Evolutionary conservation across 2,113 vertebrate genomes (phyloP), one percentile per base, ranked within the genome.

Genomic region (Periophthalmodon schlosseri): DNA sequence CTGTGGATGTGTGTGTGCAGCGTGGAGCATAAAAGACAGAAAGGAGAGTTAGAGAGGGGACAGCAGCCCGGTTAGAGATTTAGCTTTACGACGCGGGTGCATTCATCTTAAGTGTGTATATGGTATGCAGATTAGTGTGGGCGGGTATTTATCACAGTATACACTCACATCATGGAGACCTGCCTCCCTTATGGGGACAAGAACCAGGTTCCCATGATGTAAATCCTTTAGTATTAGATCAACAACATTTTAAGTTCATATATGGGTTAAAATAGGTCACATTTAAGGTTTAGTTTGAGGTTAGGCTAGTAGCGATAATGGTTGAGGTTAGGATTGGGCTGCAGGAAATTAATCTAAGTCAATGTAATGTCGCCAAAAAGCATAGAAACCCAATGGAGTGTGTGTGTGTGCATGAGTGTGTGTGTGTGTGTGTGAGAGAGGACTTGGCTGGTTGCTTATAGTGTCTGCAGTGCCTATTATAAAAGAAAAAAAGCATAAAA

Each of bases 391-490:
- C 36, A 39, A 8, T 7, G 36, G 36, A 39, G 36, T 39, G 18
- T 20, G 18, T 54, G 50, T 65, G 69, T 39, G 71, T 69, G 54
- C 82, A 67, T 70, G 49, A 16, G 49, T 14, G 16, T 50, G 49
- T 18, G 5, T 52, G 16, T 52, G 50, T 65, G 69, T 47, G 71
- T 69, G 54, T 80, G 68, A 68, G 23, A 74, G 28, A 75, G 80
- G 86, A 83, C 82, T 89, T 88, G 89, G 86, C 90, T 14, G 80
- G 73, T 49, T 64, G 74, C 80, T 80, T 64, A 68, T 70, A 56
- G 80, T 86, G 91, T 91, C 89, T 93, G 86, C 81, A 81, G 79
- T 80, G 83, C 84, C 87, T 90, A 83, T 92, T 91, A 89, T 90
- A 83, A 83, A 87, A 87, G 83, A 87, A 86, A 89, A 87, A 44